A percentile compares a stretch with the other conserved stretches of the same genome.
Conservation (phyloP, 2,888 invertebrate species). For the Ectemnius lituratus region DNA sequence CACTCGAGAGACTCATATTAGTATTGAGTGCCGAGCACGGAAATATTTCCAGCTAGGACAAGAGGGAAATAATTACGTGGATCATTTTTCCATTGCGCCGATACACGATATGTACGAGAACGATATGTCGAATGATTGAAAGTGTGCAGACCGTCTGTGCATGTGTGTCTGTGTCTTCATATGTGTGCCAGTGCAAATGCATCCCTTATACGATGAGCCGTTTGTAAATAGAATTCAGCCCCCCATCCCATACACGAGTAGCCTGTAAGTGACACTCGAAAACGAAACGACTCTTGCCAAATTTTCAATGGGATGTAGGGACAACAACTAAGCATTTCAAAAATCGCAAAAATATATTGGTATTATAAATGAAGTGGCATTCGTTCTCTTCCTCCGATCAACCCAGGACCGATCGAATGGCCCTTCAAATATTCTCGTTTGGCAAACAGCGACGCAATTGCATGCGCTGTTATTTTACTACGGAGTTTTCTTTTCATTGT, state of each 20-base stretch:
- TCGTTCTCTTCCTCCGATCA: conserved; percentile 34
- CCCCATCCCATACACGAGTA: conserved; percentile 61
- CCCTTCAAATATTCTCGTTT: too few relatives aligned
- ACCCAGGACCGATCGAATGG: conserved; percentile 9
- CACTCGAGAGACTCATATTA: neutral
- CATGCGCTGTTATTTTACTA: too few relatives aligned
- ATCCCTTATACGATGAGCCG: conserved; percentile 52
- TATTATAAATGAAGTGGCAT: conserved; percentile 71
- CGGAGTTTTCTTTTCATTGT: too few relatives aligned
- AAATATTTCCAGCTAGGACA: neutral
- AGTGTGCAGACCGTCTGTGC: conserved; percentile 1
- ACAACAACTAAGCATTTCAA: conserved; percentile 70
- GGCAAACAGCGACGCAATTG: too few relatives aligned
- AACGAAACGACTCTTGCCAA: conserved; percentile 74
- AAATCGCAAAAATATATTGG: conserved; percentile 75
- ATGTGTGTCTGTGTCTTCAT: conserved; percentile 14
- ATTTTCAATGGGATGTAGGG: conserved; percentile 73
- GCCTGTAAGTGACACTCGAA: conserved; percentile 67
- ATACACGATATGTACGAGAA: conserved; percentile 2
- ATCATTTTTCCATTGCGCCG: neutral
- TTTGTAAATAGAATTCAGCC: conserved; percentile 70
- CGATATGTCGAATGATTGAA: neutral
- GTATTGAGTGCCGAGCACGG: neutral
- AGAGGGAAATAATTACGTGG: neutral
- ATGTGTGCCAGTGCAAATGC: conserved; percentile 64